A percentile compares a stretch with the other conserved stretches of the same genome.
Conservation (phyloP, 2,888 invertebrate species). For the Proisotoma minuta region DNA sequence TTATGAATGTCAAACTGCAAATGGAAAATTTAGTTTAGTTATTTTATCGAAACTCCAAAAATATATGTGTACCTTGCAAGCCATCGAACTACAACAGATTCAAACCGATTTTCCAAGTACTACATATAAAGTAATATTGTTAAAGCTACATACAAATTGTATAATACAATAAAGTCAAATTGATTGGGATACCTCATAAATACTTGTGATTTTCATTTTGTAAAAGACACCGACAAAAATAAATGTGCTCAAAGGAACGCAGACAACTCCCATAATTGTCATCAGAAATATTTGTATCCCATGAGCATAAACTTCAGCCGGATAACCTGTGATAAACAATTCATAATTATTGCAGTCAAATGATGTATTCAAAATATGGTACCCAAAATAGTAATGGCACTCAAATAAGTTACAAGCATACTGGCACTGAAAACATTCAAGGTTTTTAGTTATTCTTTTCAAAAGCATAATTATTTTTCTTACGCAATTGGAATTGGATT, state of each 20-base stretch:
- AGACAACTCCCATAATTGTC: constrained; percentile 27
- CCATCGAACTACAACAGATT: constrained; percentile 32
- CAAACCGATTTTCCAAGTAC: constrained; percentile 42
- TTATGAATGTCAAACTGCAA: constrained; percentile 29
- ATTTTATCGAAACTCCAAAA: background rate
- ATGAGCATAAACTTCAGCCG: constrained; percentile 41
- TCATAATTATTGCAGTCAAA: background rate
- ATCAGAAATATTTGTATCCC: constrained; percentile 40
- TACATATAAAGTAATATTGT: constrained; percentile 7
- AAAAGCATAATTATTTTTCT: constrained; percentile 3
- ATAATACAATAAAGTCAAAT: background rate
- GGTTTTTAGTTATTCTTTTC: background rate
- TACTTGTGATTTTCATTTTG: constrained; percentile 41
- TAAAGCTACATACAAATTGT: background rate
- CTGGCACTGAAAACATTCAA: constrained; percentile 18
- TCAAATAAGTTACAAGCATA: constrained; percentile 39
- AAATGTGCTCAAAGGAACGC: constrained; percentile 27
- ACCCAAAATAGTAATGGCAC: constrained; percentile 36
- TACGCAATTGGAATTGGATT: constrained; percentile 31
- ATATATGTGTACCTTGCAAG: constrained; percentile 24
- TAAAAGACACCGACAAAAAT: constrained; percentile 42
- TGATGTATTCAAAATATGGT: background rate
- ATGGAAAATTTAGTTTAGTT: background rate
- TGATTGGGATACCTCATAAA: constrained; percentile 35
- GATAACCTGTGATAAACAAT: constrained; percentile 29